Base-by-base conservation (phyloP, 1,140 invertebrate species). In the Liolophura sinensis region DNA sequence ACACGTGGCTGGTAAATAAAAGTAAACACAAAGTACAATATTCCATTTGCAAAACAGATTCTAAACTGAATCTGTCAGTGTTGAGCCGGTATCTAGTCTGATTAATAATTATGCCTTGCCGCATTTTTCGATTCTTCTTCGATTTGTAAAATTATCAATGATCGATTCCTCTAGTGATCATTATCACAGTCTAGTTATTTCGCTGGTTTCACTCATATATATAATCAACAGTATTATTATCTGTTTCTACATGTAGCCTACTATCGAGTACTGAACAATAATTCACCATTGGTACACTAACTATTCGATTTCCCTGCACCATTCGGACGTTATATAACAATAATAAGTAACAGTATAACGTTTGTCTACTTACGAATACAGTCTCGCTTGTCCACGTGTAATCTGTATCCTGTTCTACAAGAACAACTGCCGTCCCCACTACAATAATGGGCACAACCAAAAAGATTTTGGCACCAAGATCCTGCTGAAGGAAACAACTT, bases 371-470 rank as follows among this genome's bases (percentile, higher is more conserved):
- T 71, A 82, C 81, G 75, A 54, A 78, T 65, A 61, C 79, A 81
- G 18, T 69, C 60, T 63, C 76, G 79, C 24, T 74, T 73, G 69
- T 82, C 74, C 20, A 68, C 62, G 67, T 76, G 74, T 61, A 82
- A 67, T 56, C 49, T 64, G 65, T 76, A 82, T 4, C 79, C 80
- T 22, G 72, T 50, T 50, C 74, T 67, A 73, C 81, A 83, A 12
- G 70, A 65, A 64, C 81, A 83, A 14, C 65, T 61, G 15, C 73
- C 64, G 12, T 58, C 73, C 20, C 64, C 57, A 9, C 64, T 60
- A 60, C 81, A 83, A 62, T 69, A 66, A 65, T 82, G 79, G 31
- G 73, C 73, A 65, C 79, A 82, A 18, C 78, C 76, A 22, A 75
- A 27, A 18, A 70, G 65, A 3, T 70, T 67, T 25, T 70, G 65